A percentile compares a stretch with the other conserved stretches of the same genome.
Conservation (phyloP, 2,888 invertebrate genomes). For the Steinernema scapterisci region DNA sequence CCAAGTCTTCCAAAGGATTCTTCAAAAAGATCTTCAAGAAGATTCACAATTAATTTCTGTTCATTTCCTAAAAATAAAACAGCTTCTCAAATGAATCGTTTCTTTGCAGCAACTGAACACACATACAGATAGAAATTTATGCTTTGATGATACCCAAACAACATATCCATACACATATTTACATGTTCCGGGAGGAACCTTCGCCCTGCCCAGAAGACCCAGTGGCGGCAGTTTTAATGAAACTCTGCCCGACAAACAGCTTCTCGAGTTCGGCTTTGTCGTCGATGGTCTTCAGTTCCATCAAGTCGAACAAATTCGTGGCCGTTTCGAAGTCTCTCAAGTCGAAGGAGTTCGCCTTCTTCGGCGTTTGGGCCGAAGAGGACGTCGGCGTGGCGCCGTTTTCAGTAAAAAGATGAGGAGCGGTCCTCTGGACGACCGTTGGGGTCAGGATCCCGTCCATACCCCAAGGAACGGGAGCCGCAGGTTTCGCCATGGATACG, state of each 20-base stretch:
- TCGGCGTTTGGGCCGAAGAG: neutral
- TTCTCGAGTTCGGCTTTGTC: slow-evolving; percentile 47
- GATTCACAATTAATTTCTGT: too few species aligned
- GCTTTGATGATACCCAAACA: too few species aligned
- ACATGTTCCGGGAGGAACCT: too few species aligned
- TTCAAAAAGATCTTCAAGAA: too few species aligned
- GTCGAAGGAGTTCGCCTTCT: slow-evolving; percentile 1
- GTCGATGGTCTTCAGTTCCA: slow-evolving; percentile 58
- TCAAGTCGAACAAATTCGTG: slow-evolving; percentile 56
- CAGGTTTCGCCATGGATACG: neutral
- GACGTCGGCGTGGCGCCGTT: neutral
- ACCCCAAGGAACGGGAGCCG: neutral
- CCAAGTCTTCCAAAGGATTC: too few species aligned
- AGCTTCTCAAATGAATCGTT: too few species aligned
- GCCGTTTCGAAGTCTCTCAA: slow-evolving; percentile 56
- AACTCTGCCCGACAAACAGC: slow-evolving; percentile 21
- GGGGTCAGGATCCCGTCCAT: slow-evolving; percentile 1
- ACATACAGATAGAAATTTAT: too few species aligned
- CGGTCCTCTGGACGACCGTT: neutral
- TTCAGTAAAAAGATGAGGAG: neutral
- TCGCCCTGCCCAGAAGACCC: neutral
- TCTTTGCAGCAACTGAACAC: too few species aligned
- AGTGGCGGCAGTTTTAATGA: neutral
- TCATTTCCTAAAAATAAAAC: too few species aligned
- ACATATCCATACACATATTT: too few species aligned